A percentile compares a stretch with the other conserved stretches of the same genome.
These are phyloP conservation scores for Gandaritis pyraliata DNA, from an alignment of 2,888 invertebrate species.

Conservation along the genomic window DNA sequence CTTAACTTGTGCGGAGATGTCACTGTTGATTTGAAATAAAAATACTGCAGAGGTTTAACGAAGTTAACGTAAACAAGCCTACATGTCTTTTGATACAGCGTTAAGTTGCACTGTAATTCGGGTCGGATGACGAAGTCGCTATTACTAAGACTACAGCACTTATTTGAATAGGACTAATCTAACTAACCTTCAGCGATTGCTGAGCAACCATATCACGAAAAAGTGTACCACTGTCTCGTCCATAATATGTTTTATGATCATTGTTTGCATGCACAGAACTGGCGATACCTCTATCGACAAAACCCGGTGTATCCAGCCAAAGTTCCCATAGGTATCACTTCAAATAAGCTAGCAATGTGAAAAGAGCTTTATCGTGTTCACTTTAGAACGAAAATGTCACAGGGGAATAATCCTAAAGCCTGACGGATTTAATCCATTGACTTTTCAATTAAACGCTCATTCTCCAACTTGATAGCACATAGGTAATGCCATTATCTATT, in stretches of 20 bases:
- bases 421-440: too few relatives aligned
- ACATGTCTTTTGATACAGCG: too few relatives aligned
- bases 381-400: background rate
- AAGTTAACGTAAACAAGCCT: too few relatives aligned
- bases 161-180: conserved; percentile 3
- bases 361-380: conserved; percentile 8
- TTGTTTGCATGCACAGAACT: conserved; percentile 47
- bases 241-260: conserved; percentile 35
- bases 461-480: background rate
- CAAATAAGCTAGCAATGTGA: conserved; percentile 3
- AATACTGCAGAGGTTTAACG: too few relatives aligned
- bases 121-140: too few relatives aligned
- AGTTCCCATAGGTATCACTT: conserved; percentile 28
- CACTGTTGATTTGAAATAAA: too few relatives aligned
- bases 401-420: background rate
- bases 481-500: too few relatives aligned
- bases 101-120: too few relatives aligned
- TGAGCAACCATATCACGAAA: conserved; percentile 21
- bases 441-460: background rate
- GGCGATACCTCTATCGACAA: conserved; percentile 62
- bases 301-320: conserved; percentile 62
- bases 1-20: too few relatives aligned
- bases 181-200: conserved; percentile 34
- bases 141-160: conserved; percentile 3
- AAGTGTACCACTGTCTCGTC: conserved; percentile 17